Conservation (phyloP, 1,140 invertebrate species). For the Dufourea novaeangliae region DNA sequence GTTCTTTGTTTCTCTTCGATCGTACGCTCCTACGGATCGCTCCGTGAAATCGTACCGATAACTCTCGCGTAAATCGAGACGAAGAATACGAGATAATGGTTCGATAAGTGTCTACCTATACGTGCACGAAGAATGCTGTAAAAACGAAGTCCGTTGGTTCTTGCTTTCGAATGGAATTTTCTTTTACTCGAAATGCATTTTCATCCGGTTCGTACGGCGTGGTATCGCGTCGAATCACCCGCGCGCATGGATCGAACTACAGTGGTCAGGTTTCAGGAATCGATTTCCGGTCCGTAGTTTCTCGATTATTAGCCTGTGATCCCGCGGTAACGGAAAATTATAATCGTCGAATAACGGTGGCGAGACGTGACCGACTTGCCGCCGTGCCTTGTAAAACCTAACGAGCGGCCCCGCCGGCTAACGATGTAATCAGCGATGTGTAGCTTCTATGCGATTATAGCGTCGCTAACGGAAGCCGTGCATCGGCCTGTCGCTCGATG, state of each 20-base stretch:
- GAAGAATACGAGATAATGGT: conserved; percentile 23
- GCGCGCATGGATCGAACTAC: conserved; percentile 27
- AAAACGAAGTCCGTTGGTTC: neutral
- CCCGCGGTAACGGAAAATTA: conserved; percentile 44
- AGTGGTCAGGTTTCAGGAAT: conserved; percentile 38
- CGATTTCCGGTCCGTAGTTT: conserved; percentile 50
- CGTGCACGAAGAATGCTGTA: neutral
- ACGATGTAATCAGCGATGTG: conserved; percentile 43
- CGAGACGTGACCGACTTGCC: conserved; percentile 25
- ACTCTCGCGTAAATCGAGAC: neutral
- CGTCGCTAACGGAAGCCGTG: conserved; percentile 12
- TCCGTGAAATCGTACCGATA: conserved; percentile 8
- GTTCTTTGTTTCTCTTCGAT: conserved; percentile 18
- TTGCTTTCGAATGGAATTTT: neutral
- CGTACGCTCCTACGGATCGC: neutral
- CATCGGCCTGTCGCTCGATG: conserved; percentile 2
- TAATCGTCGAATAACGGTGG: conserved; percentile 52
- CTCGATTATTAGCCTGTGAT: conserved; percentile 48
- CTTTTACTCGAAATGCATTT: conserved; percentile 24
- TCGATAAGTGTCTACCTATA: neutral
- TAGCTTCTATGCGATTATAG: conserved; percentile 34
- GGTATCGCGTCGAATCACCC: too few relatives aligned
- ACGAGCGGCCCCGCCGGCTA: conserved; percentile 16
- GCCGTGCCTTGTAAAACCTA: conserved; percentile 21
- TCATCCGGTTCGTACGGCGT: too few relatives aligned